Conservation (phyloP, 2,797 vertebrate species). For the Spatula clypeata region DNA sequence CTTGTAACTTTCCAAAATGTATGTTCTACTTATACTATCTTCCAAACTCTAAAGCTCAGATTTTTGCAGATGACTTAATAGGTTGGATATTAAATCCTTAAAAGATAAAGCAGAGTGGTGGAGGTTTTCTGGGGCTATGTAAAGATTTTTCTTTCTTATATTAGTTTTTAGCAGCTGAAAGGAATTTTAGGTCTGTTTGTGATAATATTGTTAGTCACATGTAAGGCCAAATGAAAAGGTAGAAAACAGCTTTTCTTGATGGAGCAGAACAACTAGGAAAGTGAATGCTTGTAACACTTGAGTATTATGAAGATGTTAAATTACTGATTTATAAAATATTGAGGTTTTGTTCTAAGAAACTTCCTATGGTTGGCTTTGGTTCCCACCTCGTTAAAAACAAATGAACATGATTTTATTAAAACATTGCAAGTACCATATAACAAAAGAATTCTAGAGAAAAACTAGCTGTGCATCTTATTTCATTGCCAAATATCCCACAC, state of each 20-base stretch:
- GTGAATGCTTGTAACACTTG: background rate
- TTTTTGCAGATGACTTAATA: background rate
- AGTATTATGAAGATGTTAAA: background rate
- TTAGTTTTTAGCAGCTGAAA: background rate
- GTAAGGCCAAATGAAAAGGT: background rate
- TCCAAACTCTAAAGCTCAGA: background rate
- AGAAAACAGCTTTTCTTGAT: background rate
- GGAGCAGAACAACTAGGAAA: background rate
- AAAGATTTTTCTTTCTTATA: background rate
- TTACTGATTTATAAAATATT: too few relatives aligned
- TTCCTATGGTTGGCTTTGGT: background rate
- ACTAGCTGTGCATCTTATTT: background rate
- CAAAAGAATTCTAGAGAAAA: background rate
- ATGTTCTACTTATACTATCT: background rate
- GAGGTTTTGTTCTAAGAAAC: background rate
- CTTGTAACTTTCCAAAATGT: background rate
- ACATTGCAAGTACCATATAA: background rate
- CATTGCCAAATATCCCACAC: background rate
- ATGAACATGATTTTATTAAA: background rate
- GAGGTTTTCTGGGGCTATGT: background rate
- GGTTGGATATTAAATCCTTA: background rate
- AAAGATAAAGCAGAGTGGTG: background rate
- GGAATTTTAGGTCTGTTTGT: background rate
- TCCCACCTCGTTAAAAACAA: background rate
- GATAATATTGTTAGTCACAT: background rate